Evolutionary conservation across 2,113 vertebrate species (phyloP), one percentile per base, ranked within the genome.

Genomic region (Eurystomus gularis): DNA sequence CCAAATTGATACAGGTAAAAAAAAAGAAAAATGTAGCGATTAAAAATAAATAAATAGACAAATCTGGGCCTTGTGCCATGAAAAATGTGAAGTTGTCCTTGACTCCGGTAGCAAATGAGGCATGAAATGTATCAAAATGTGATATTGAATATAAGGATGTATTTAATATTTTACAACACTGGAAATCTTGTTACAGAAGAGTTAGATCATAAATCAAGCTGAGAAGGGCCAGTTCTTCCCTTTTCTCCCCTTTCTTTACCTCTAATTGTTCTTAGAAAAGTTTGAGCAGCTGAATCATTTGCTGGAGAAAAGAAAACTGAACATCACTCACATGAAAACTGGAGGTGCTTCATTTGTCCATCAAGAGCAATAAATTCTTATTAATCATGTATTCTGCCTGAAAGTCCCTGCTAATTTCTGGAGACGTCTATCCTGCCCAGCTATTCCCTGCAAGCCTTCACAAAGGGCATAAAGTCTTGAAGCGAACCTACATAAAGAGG

Each of bases 61-160:
- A 94, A 97, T 97, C 97, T 97, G 97, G 97, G 98, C 97, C 97
- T 72, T 10, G 17, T 79, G 96, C 97, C 94, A 97, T 97, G 94
- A 97, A 97, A 98, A 98, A 98, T 93, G 96, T 92, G 96, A 96
- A 95, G 94, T 86, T 97, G 97, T 98, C 97, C 97, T 98, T 98
- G 97, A 98, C 97, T 97, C 94, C 88, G 12, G 93, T 23, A 95
- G 96, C 91, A 98, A 98, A 98, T 97, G 98, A 98, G 97, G 96
- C 94, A 28, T 98, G 97, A 98, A 98, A 98, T 94, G 94, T 98
- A 98, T 98, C 97, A 98, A 98, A 98, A 98, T 94, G 94, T 95
- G 96, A 97, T 97, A 97, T 96, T 96, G 97, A 86, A 98, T 98
- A 95, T 97, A 97, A 97, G 96, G 96, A 97, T 87, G 94, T 97